phyloP scores from a whole-genome alignment of 2,113 vertebrate genomes.

The Xiphorhynchus elegans region DNA sequence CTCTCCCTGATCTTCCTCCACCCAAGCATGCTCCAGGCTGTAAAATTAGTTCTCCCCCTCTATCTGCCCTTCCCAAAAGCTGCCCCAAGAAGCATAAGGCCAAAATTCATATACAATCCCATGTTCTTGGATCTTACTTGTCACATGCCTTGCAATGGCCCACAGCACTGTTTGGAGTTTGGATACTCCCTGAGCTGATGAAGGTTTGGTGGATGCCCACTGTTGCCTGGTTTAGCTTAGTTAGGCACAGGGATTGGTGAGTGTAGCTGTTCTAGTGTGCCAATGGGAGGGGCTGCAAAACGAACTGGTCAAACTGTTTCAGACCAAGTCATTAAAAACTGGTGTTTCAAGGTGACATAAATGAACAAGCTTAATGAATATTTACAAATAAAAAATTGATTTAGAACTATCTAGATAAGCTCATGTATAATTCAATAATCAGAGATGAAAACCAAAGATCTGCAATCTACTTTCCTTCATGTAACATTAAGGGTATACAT shows the following conservation, averaged over 20 bases:
- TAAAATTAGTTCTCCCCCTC: not conserved
- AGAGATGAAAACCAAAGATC: not conserved
- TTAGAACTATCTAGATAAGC: not conserved
- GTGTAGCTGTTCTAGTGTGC: fast-evolving
- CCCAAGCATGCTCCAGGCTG: not conserved
- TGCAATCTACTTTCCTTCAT: not conserved
- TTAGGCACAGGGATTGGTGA: not conserved
- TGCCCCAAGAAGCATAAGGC: not conserved
- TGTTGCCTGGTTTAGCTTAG: not conserved
- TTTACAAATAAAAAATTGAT: not conserved
- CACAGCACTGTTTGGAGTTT: too few species aligned
- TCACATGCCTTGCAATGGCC: not conserved
- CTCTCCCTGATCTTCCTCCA: not conserved
- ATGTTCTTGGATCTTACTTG: fast-evolving
- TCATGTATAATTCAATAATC: not conserved
- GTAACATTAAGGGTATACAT: not conserved
- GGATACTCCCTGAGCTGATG: not conserved
- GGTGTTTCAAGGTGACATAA: not conserved
- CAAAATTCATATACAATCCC: not conserved
- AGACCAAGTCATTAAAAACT: not conserved
- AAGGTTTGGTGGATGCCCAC: not conserved
- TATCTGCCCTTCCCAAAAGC: not conserved
- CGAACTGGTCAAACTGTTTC: not conserved
- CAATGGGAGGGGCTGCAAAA: not conserved
- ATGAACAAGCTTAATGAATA: not conserved